Evolutionary conservation across 2,888 invertebrate genomes (phyloP).

Genomic region (Dolichomitus sp.): DNA sequence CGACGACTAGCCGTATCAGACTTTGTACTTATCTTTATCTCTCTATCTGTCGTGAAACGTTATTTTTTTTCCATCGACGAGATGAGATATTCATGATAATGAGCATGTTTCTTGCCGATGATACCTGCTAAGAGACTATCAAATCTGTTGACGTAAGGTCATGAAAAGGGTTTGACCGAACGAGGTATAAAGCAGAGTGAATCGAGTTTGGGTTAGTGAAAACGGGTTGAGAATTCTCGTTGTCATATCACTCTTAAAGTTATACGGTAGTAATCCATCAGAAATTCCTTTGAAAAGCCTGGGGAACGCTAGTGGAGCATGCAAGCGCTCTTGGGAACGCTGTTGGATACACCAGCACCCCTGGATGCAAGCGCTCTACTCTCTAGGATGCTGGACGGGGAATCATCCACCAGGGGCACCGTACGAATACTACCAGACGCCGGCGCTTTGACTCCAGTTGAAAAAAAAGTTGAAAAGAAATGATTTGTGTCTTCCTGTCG

Average conservation of each 20-base stretch:
- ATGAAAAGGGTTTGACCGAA: slow-evolving; percentile 8
- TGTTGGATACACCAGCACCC: slow-evolving; percentile 22
- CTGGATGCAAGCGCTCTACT: slow-evolving; percentile 42
- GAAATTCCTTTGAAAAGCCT: neutral
- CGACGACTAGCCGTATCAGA: slow-evolving; percentile 37
- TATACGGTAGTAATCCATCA: slow-evolving; percentile 15
- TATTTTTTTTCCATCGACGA: slow-evolving; percentile 49
- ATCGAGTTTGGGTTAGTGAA: neutral
- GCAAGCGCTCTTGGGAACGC: neutral
- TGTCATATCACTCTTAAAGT: slow-evolving; percentile 1
- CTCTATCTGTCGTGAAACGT: slow-evolving; percentile 54
- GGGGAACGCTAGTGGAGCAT: neutral
- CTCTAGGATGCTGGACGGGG: slow-evolving; percentile 52
- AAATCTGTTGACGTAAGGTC: neutral
- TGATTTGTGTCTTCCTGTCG: neutral
- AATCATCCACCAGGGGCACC: slow-evolving; percentile 45
- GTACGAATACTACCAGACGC: neutral
- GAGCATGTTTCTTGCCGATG: slow-evolving; percentile 44
- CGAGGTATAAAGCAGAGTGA: slow-evolving; percentile 8
- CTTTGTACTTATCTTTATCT: slow-evolving; percentile 64
- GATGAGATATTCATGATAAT: slow-evolving; percentile 62
- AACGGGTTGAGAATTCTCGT: slow-evolving; percentile 8
- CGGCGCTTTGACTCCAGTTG: neutral
- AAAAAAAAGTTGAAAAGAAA: neutral
- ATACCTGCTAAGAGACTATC: neutral